Percentiles rank a stretch among this genome's conserved stretches.
These are phyloP conservation scores for Calliopum simillimum DNA, from an alignment of 2,888 invertebrate species.

Conservation along the genomic window DNA sequence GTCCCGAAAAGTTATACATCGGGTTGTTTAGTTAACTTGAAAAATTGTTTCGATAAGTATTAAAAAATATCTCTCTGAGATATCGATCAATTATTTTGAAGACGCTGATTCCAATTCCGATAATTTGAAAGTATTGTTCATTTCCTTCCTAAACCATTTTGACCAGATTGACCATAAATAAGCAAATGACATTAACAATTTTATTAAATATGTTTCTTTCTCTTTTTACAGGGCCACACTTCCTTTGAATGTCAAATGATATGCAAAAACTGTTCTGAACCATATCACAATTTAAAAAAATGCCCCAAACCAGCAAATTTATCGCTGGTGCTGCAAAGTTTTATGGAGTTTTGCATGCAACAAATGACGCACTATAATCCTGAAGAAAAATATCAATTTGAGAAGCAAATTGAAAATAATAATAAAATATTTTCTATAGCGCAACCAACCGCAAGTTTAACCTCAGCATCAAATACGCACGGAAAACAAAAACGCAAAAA, in stretches of 20 bases:
- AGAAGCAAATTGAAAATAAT: conserved; percentile 4
- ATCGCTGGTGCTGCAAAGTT: conserved; percentile 58
- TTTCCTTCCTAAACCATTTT: too few relatives aligned
- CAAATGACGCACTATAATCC: conserved; percentile 54
- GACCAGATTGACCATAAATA: too few relatives aligned
- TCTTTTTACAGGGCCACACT: conserved; percentile 54
- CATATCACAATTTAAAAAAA: conserved; percentile 57
- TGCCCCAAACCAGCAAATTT: conserved; percentile 60
- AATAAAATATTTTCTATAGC: background rate
- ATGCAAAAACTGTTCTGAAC: conserved; percentile 60
- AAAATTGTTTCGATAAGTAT: too few relatives aligned
- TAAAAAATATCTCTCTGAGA: too few relatives aligned
- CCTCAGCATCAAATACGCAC: conserved; percentile 26
- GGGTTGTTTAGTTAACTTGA: too few relatives aligned
- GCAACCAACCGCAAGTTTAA: background rate
- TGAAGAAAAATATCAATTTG: conserved; percentile 48
- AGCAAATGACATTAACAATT: too few relatives aligned
- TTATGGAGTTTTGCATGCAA: conserved; percentile 63
- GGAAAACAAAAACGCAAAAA: conserved; percentile 33
- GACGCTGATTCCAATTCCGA: too few relatives aligned
- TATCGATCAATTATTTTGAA: too few relatives aligned
- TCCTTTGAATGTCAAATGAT: conserved; percentile 63
- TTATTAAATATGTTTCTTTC: too few relatives aligned
- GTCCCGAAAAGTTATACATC: too few relatives aligned
- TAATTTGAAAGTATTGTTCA: too few relatives aligned